Conservation (phyloP, 2,888 invertebrate species). For the Dicranocentrus wangi region DNA sequence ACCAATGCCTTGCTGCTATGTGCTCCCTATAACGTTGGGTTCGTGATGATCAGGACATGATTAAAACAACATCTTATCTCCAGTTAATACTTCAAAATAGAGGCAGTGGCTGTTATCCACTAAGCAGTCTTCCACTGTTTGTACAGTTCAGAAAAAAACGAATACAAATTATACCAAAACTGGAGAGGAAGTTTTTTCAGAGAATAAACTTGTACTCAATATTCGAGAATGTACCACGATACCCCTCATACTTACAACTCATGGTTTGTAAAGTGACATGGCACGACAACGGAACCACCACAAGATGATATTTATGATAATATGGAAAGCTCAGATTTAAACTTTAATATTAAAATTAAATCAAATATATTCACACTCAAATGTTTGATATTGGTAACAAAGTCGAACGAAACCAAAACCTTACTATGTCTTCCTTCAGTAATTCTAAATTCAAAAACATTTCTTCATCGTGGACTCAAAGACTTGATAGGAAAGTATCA, state of each 20-base stretch:
- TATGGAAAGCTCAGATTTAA: neutral
- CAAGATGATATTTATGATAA: neutral
- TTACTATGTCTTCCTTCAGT: too few relatives aligned
- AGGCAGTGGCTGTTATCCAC: constrained; percentile 36
- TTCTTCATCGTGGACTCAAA: too few relatives aligned
- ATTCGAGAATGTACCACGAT: neutral
- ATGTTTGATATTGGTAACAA: too few relatives aligned
- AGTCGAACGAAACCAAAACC: too few relatives aligned
- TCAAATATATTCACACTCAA: constrained; percentile 39
- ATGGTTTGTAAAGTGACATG: constrained; percentile 23
- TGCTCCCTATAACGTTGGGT: too few relatives aligned
- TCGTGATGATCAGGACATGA: constrained; percentile 20
- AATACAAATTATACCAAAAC: too few relatives aligned
- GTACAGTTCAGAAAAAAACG: neutral
- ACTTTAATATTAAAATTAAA: constrained; percentile 25
- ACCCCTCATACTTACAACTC: constrained; percentile 13
- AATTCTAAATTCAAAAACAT: too few relatives aligned
- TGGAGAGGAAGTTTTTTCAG: constrained; percentile 6
- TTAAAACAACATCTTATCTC: constrained; percentile 2
- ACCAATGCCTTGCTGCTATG: too few relatives aligned
- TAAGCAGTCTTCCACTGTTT: neutral
- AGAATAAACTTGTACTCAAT: constrained; percentile 6
- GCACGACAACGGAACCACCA: too few relatives aligned
- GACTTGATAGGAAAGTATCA: too few relatives aligned
- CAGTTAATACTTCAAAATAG: neutral